Evolutionary conservation across 1,140 invertebrate genomes (phyloP), one percentile per base, ranked within the genome.

Genomic region (Alviniconcha marisindica): DNA sequence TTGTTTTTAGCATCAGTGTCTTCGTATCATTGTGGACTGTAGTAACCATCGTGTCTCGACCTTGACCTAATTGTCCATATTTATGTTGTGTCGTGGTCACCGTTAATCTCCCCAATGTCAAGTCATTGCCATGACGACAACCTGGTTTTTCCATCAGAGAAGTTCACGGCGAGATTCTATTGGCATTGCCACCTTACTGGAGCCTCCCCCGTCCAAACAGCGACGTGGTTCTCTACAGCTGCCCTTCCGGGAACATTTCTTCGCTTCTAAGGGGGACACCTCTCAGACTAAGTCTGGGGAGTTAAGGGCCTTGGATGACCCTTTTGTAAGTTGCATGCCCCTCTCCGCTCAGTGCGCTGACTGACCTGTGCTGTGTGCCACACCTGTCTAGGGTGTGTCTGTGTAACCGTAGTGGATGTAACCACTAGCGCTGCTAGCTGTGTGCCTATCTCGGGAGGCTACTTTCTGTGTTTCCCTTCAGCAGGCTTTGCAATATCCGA

Each of bases 291-390:
- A 60, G 66, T 24, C 80, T 33, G 85, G 79, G 10, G 83, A 63
- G 12, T 36, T 87, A 24, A 83, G 82, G 81, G 66, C 80, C 40
- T 77, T 63, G 48, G 86, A 87, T 38, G 86, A 87, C 73, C 79
- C 77, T 44, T 87, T 87, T 83, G 86, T 87, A 87, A 87, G 86
- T 87, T 66, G 31, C 76, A 42, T 66, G 44, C n/a, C 18, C 77
- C 77, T 79, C 33, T 51, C n/a, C n/a, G n/a, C n/a, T n/a, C 71
- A 31, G 14, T 28, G 5, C n/a, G 15, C 74, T 33, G n/a, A 28
- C 74, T 21, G 12, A 0, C 74, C 28, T 54, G 24, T 1, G 2
- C n/a, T 48, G 15, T 14, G 15, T 77, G 1, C 28, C 44, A 48
- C 44, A n/a, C 44, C 44, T 48, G 44, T 48, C 44, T n/a, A n/a